Percentiles rank a stretch among this genome's conserved stretches.
Evolutionary conservation across 2,113 vertebrate species (phyloP).

Genomic region (Ammodytes marinus): DNA sequence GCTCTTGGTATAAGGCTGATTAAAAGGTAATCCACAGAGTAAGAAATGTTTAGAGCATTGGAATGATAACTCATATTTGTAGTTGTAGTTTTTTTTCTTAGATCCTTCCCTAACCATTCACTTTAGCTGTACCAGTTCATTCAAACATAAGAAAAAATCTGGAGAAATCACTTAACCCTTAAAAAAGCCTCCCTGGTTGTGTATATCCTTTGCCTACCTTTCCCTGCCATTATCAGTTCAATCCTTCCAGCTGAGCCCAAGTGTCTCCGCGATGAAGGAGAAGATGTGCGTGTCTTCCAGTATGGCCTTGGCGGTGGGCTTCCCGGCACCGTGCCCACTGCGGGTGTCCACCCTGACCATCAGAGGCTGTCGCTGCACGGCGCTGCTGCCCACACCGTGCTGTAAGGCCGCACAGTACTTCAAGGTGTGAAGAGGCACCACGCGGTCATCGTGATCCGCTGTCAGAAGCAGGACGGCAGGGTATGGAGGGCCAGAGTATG

Average conservation of each 20-base stretch:
- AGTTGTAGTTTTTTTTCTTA: not conserved
- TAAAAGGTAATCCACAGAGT: not conserved
- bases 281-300: conserved; percentile 84
- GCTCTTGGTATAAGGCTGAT: too few species aligned
- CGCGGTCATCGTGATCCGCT: conserved; percentile 85
- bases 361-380: conserved; percentile 77
- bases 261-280: conserved; percentile 81
- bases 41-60: not conserved
- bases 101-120: not conserved
- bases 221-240: conserved; percentile 43
- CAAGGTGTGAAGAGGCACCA: conserved; percentile 86
- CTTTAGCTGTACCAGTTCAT: not conserved
- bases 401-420: conserved; percentile 84
- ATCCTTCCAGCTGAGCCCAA: conserved; percentile 80
- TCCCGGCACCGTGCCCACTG: conserved; percentile 85
- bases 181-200: not conserved
- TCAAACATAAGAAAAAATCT: not conserved
- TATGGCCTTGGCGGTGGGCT: conserved; percentile 85
- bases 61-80: not conserved
- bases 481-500: conserved; percentile 62
- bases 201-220: not conserved
- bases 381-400: conserved; percentile 68
- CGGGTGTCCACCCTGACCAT: conserved; percentile 84
- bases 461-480: conserved; percentile 84
- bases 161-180: not conserved